These are phyloP conservation scores for Prolemur simus DNA, from an alignment of 2,113 vertebrate genomes.

Conservation along the genomic window DNA sequence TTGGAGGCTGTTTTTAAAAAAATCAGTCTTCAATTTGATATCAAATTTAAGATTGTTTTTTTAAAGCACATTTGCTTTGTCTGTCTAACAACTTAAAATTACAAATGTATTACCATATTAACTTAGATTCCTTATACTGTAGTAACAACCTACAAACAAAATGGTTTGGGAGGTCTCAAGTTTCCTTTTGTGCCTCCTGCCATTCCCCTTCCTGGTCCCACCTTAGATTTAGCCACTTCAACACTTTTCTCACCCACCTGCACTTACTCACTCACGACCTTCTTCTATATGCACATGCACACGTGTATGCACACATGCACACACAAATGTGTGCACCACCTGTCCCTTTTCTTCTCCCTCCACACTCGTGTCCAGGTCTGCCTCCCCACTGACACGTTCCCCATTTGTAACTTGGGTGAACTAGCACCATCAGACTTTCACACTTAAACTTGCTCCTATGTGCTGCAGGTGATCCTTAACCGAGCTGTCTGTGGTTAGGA, in stretches of 20 bases:
- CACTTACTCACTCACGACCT: no score
- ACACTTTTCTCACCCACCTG: background rate
- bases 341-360: background rate
- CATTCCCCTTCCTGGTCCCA: background rate
- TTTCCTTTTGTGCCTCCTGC: background rate
- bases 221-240: background rate
- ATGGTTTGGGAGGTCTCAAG: background rate
- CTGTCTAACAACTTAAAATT: background rate
- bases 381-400: background rate
- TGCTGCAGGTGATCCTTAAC: background rate
- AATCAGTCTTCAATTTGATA: background rate
- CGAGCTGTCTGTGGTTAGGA: background rate
- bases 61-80: background rate
- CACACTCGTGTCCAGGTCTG: background rate
- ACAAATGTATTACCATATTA: background rate
- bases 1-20: background rate
- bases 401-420: background rate
- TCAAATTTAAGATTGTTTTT: background rate
- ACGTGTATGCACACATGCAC: accelerated
- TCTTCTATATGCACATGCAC: background rate
- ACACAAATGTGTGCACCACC: accelerated
- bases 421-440: no score
- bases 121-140: background rate
- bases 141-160: background rate
- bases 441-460: background rate